Base-by-base conservation (phyloP, 30 jellyfish, hydroid and myxozoan genomes). In the Rhopilema esculentum region DNA sequence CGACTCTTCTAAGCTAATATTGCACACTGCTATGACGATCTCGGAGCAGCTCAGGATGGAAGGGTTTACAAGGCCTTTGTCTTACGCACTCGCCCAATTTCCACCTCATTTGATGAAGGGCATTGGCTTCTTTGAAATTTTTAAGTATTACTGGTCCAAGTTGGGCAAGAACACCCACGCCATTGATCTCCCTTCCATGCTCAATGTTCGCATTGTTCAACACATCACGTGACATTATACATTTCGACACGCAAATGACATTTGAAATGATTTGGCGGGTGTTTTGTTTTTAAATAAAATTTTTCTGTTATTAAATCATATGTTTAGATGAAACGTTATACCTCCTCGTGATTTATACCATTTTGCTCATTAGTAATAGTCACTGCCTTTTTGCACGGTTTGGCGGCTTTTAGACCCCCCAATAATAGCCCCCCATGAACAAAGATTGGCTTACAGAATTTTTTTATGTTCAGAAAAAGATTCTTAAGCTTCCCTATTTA, bases 121-220 rank as follows among this genome's bases (percentile, higher is more conserved):
- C 57, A 40, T 40, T 40, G 57, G 57, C 57, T 40, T 40, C 57
- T 40, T 40, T 40, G 57, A 40, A 40, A 40, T 40, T 40, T 40
- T 40, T 40, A 12, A 2, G 9, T 40, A 6, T 40, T 12, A 40
- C 57, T 40, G 57, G 57, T 40, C 57, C 57, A 12, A 6, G 49
- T 70, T 70, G n/a, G 80, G 80, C 80, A 70, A 70, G 80, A 70
- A 70, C 91, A 69, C 91, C 91, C 91, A 83, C 91, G 85, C 91
- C 85, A 83, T 83, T 69, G 33, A 73, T 67, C 91, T 83, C 91
- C 72, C 79, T 83, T 72, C 62, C 91, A 69, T 49, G 91, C 80
- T 27, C 49, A 28, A 26, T 16, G 27, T 28, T n/a, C 21, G 20
- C 64, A 40, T 50, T 40, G 76, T 40, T 21, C 76, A n/a, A 23